Evolutionary conservation across 2,888 invertebrate genomes (phyloP), one percentile per base, ranked within the genome.

Genomic region (Diarsia rubi): DNA sequence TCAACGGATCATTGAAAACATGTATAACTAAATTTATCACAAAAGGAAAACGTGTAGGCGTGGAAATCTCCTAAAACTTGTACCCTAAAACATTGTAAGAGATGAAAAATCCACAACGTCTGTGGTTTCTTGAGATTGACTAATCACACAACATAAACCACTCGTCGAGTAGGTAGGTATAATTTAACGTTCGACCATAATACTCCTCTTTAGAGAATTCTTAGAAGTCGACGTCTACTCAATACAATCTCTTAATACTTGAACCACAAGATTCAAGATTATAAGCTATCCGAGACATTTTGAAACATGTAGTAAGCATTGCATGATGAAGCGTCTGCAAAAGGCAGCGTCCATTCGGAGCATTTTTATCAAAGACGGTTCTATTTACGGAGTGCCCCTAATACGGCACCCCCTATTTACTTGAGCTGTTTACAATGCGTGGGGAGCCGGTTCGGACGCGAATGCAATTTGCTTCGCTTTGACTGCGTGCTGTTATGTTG

Each of bases 301-400:
- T 31, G 24, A 44, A 64, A 59, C 31, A 69, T 69, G 31, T 69
- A 59, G 69, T 72, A 68, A 73, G 82, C 81, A 75, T 65, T 68
- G 24, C 49, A 62, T 68, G 72, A 81, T 62, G 69, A 65, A 74
- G 45, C 66, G 67, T n/a, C 81, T 80, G 65, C 67, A 52, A 78
- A 66, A 74, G 70, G 63, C 74, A 65, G 74, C 45, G 73, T 86
- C 70, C 81, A 71, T 76, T 73, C 73, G 52, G 52, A 57, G 67
- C 62, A 84, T 84, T 84, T 85, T 81, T 85, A 77, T 84, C 73
- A 85, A 85, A 86, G 76, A 68, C 31, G 72, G 54, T 63, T 73
- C 76, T 85, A 85, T 83, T 83, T 68, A 74, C 82, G 19, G 37
- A 85, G 59, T 68, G 62, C 63, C 63, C 78, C 69, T 82, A 78